phyloP scores from a whole-genome alignment of 2,113 vertebrate species.

The Columba livia region DNA sequence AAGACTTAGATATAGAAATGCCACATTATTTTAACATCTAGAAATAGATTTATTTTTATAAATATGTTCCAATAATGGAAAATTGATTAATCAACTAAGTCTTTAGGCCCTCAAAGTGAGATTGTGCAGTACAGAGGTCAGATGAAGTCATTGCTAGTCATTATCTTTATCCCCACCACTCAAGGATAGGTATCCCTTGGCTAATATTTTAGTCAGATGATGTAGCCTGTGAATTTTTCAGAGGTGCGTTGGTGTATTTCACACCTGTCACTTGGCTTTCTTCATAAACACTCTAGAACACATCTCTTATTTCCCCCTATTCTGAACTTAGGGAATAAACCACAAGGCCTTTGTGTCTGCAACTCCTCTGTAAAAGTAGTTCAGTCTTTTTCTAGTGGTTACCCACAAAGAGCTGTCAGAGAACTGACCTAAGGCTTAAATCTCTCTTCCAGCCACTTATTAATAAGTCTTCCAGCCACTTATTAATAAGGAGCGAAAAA shows the following conservation, averaged over 20 bases:
- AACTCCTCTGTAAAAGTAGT: not conserved
- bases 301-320: not conserved
- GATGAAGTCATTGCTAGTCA: not conserved
- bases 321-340: too few species aligned
- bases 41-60: not conserved
- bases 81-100: not conserved
- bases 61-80: not conserved
- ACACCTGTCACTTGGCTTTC: not conserved
- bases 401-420: not conserved
- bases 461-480: not conserved
- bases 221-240: not conserved
- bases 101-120: not conserved
- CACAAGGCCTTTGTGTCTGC: not conserved
- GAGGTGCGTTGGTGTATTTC: not conserved
- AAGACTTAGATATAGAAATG: not conserved
- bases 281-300: not conserved
- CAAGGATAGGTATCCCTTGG: not conserved
- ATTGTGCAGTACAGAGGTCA: not conserved
- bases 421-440: not conserved
- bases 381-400: not conserved
- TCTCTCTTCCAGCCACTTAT: not conserved
- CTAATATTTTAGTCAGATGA: not conserved
- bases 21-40: not conserved
- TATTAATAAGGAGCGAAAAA: not conserved
- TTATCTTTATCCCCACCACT: not conserved